These are phyloP conservation scores for Odontamblyopus rebecca DNA, from an alignment of 2,797 vertebrate species.

Conservation along the genomic window DNA sequence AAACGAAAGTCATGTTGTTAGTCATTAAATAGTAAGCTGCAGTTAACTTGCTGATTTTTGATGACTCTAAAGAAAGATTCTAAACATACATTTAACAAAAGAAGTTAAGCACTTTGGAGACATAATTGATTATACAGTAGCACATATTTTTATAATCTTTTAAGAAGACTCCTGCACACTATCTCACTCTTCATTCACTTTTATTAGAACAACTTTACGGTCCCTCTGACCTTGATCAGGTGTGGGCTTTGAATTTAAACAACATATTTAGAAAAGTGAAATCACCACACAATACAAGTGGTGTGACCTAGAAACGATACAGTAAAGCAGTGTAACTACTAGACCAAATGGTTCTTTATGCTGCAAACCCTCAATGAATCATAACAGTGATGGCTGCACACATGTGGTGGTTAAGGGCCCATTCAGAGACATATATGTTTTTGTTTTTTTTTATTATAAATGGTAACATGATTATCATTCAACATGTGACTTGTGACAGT, in stretches of 20 bases:
- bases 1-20: background rate
- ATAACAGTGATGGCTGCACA: slow-evolving; percentile 3
- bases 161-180: too few relatives aligned
- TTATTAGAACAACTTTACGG: too few relatives aligned
- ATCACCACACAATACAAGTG: too few relatives aligned
- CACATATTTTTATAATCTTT: too few relatives aligned
- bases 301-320: background rate
- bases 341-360: too few relatives aligned
- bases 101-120: background rate
- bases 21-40: background rate
- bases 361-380: background rate
- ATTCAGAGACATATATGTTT: slow-evolving; percentile 25
- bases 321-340: background rate
- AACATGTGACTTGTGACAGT: background rate
- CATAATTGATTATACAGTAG: too few relatives aligned
- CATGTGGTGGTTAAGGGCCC: background rate
- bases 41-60: background rate
- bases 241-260: background rate
- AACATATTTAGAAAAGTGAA: too few relatives aligned
- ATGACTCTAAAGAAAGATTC: background rate
- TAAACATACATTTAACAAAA: background rate
- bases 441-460: slow-evolving; percentile 20
- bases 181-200: too few relatives aligned
- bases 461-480: background rate
- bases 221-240: too few relatives aligned